Evolutionary conservation across 92 coral and sea anemone species (phyloP).

Genomic region (Siderastrea radians): DNA sequence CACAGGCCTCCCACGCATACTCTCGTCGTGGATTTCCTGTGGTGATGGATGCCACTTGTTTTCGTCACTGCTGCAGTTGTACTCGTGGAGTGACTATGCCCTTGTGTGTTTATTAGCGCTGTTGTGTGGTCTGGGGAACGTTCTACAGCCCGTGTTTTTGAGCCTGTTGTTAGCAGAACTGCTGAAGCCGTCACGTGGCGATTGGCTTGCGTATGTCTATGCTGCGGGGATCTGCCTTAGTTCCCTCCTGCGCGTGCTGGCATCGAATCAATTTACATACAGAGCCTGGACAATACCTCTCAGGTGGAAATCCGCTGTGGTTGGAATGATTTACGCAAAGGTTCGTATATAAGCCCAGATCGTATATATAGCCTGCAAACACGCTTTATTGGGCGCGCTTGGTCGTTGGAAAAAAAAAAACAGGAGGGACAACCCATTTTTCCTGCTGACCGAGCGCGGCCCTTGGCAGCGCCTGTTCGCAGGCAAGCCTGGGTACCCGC

Average conservation of each 20-base stretch:
- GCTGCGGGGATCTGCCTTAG: constrained; percentile 62
- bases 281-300: constrained; percentile 21
- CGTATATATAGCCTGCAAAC: not conserved
- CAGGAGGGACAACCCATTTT: too few relatives aligned
- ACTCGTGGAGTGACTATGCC: constrained; percentile 39
- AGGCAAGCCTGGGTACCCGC: too few relatives aligned
- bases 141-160: constrained; percentile 63
- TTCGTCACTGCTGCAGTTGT: constrained; percentile 34
- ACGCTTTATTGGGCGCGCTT: too few relatives aligned
- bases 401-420: too few relatives aligned
- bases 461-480: too few relatives aligned
- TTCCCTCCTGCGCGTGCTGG: constrained; percentile 44
- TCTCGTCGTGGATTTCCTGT: not conserved
- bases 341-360: not conserved
- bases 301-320: constrained; percentile 69
- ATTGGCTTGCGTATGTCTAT: constrained; percentile 50
- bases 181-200: constrained; percentile 2
- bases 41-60: constrained; percentile 17
- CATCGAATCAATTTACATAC: constrained; percentile 47
- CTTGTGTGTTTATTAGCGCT: constrained; percentile 14
- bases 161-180: constrained; percentile 60
- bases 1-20: not conserved
- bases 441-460: too few relatives aligned
- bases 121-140: constrained; percentile 51
- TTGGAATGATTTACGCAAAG: constrained; percentile 63